These are phyloP conservation scores for Clupea harengus DNA, from an alignment of 2,113 vertebrate species.

Conservation along the genomic window DNA sequence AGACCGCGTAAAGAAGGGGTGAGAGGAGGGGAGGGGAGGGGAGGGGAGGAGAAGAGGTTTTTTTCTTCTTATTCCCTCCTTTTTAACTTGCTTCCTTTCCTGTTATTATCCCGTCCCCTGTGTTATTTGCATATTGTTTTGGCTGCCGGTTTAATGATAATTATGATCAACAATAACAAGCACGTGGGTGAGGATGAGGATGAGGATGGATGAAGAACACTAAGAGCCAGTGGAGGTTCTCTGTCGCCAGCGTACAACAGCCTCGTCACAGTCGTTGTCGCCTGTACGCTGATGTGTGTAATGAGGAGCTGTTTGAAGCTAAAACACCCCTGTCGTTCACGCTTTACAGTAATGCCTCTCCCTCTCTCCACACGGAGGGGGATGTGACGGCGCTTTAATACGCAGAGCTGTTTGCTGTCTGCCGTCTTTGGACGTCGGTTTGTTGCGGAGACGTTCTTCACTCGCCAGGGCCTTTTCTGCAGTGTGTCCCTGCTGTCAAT, in stretches of 20 bases:
- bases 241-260: background rate
- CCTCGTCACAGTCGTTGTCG: background rate
- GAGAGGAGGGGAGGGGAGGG: background rate
- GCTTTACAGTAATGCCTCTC: background rate
- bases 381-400: constrained; percentile 9
- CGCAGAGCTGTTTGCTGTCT: background rate
- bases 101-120: constrained; percentile 50
- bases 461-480: background rate
- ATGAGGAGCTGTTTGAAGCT: constrained; percentile 15
- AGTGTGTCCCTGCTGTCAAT: constrained; percentile 12
- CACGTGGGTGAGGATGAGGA: background rate
- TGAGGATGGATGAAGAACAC: background rate
- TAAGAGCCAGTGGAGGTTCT: background rate
- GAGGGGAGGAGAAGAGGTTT: constrained; percentile 57
- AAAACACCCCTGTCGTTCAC: background rate
- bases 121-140: constrained; percentile 16
- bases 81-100: constrained; percentile 45
- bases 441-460: background rate
- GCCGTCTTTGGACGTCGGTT: background rate
- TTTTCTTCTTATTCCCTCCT: constrained; percentile 47
- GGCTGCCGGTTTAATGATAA: constrained; percentile 11
- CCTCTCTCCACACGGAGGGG: background rate
- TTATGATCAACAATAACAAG: constrained; percentile 7
- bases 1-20: background rate
- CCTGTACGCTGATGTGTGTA: background rate